phyloP scores from a whole-genome alignment of 2,113 vertebrate genomes.

The Notothenia rossii region DNA sequence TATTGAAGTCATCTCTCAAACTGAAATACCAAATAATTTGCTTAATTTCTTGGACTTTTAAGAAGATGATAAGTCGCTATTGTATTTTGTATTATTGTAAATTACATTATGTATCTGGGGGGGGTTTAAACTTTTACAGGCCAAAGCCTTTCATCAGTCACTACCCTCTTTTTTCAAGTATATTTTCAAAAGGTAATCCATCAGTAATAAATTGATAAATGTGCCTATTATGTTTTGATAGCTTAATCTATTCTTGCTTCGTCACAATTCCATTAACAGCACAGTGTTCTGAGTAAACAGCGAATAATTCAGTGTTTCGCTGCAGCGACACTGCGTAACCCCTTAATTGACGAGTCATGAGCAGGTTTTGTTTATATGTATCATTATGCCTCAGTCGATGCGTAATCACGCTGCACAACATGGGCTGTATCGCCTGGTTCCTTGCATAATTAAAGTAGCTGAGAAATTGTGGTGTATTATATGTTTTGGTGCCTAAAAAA shows the following conservation, averaged over 20 bases:
- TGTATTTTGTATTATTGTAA: not conserved
- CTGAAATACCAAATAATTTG: not conserved
- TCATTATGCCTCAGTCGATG: not conserved
- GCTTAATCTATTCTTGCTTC: not conserved
- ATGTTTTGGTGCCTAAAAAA: not conserved
- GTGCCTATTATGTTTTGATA: not conserved
- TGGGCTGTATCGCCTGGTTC: not conserved
- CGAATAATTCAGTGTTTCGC: slow-evolving; percentile 6
- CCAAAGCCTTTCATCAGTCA: not conserved
- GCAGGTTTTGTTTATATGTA: not conserved
- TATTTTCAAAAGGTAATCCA: not conserved
- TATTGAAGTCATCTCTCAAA: not conserved
- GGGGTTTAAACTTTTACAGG: not conserved
- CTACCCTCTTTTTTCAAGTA: not conserved
- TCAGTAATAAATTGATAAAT: no score
- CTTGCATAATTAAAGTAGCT: not conserved
- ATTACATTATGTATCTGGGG: not conserved
- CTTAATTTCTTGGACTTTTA: not conserved
- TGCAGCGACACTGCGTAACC: not conserved
- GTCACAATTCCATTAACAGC: not conserved
- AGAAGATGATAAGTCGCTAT: not conserved
- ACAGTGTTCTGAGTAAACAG: not conserved
- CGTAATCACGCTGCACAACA: not conserved
- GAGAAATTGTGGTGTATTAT: not conserved
- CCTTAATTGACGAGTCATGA: not conserved